A percentile compares a stretch with the other conserved stretches of the same genome.
Conservation (phyloP, 23 tunicate genomes). For the Aplidium turbinatum region DNA sequence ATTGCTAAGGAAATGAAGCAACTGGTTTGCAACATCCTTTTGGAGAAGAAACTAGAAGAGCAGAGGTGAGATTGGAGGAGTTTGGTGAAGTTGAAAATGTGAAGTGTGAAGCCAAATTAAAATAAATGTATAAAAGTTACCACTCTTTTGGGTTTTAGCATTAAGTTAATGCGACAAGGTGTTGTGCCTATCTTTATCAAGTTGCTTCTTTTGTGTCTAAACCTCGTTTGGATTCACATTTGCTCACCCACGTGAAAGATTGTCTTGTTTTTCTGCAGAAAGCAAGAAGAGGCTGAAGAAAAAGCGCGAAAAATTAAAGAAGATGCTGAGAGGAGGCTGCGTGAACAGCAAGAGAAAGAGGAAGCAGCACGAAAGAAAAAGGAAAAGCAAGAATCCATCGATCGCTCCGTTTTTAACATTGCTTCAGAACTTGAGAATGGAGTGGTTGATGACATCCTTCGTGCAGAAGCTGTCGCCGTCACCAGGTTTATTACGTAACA, state of each 20-base stretch:
- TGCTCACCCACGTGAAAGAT: too few relatives aligned
- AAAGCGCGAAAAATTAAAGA: constrained; percentile 12
- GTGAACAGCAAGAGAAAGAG: constrained; percentile 25
- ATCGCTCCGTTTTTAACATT: background rate
- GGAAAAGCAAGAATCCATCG: constrained; percentile 15
- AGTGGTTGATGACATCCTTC: too few relatives aligned
- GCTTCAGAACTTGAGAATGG: constrained; percentile 17
- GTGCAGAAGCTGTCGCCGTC: too few relatives aligned
- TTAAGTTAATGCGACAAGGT: too few relatives aligned
- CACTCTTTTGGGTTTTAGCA: too few relatives aligned
- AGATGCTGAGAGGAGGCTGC: background rate
- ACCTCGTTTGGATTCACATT: too few relatives aligned
- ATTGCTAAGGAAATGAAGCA: constrained; percentile 1
- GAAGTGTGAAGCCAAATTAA: too few relatives aligned
- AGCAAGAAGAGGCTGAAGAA: constrained; percentile 17
- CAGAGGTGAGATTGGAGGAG: constrained; percentile 17
- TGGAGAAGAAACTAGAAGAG: background rate
- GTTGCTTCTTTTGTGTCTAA: too few relatives aligned
- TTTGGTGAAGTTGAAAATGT: too few relatives aligned
- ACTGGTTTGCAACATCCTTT: background rate
- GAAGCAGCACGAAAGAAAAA: constrained; percentile 32
- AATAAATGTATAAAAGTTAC: too few relatives aligned
- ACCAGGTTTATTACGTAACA: too few relatives aligned
- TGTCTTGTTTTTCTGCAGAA: constrained; percentile 1
- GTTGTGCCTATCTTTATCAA: too few relatives aligned